Base-by-base conservation (phyloP, 1,140 invertebrate genomes). In the Amyelois transitella region DNA sequence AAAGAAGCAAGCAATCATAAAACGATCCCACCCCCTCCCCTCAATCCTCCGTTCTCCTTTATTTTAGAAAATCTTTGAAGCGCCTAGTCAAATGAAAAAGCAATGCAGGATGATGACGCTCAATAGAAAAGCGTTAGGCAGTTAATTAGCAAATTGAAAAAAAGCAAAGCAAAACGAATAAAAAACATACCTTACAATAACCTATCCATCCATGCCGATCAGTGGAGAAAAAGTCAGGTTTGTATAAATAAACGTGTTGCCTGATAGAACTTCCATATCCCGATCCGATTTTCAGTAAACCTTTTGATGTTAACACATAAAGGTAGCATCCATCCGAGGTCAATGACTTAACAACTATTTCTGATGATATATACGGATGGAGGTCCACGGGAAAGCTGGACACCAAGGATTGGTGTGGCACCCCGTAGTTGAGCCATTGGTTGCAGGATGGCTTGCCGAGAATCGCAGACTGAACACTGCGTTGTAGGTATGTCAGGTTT, bases 251-350 rank as follows among this genome's bases (percentile, higher is more conserved):
- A 28, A 97, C 87, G 81, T 96, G 94, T 21, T 96, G 96, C 89
- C 94, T 95, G 58, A 97, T 91, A 8, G 97, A 97, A 63, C 94
- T 95, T 32, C 94, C 94, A 87, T 96, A 98, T 17, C 97, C 97
- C 62, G 96, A 96, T 6, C 97, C 97, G 66, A 99, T 93, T 90
- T 98, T 98, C 24, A 95, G 90, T 45, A 98, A 88, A 6, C 96
- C 94, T 71, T 91, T 93, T 0, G 92, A 91, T 67, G 92, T 94
- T 72, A 94, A 92, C 2, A 98, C 81, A 85, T 97, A 98, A 19
- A 99, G 89, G 83, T 93, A 97, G 62, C 93, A 92, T 18, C 97
- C 97, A 89, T 98, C 97, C 74, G 95, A 96, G 3, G 92, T 94
- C 73, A 96, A 91, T 60, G 93, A 92, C 72, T 90, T 90, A 44